Evolutionary conservation across 2,797 vertebrate genomes (phyloP), one percentile per base, ranked within the genome.

Genomic region (Sebastolobus altivelis): DNA sequence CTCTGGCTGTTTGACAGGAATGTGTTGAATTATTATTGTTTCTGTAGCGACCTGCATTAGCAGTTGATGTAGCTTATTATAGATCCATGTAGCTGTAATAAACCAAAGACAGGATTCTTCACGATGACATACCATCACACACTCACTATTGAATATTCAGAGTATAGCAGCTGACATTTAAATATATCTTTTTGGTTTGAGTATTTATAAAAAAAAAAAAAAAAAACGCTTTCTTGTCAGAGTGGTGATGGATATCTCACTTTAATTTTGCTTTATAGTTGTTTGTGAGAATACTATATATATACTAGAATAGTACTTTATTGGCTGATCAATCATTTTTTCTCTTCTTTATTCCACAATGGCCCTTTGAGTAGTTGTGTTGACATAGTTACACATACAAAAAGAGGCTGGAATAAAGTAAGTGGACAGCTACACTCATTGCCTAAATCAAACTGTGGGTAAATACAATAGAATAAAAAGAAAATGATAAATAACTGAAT

Each of bases 101-200:
- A 35, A 56, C 2, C 61, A 61, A 43, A 67, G n/a, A 33, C 29
- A 22, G 49, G 9, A 3, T 12, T 71, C 49, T 12, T 63, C n/a
- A 4, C 27, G 4, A 5, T 49, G 12, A 22, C 67, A 65, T 68
- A n/a, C 58, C 59, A 14, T 31, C 65, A 77, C 68, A 75, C 63
- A 54, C 2, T 49, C 35, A 54, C 40, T 9, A 0, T 8, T 52
- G 13, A 0, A 12, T 46, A 56, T 22, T 56, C 20, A 33, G 3
- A 58, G 27, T 11, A 6, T 27, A 43, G 58, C 35, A 62, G 38
- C 12, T 67, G 58, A 11, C 4, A 5, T 31, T 56, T 71, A 68
- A 46, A 33, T 25, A 25, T 25, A 25, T 8, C 6, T 52, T 38
- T 20, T 4, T 20, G 40, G 8, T 62, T 33, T 49, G 14, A 27